Base-by-base conservation (phyloP, 2,797 vertebrate genomes). In the Tangara arthus region DNA sequence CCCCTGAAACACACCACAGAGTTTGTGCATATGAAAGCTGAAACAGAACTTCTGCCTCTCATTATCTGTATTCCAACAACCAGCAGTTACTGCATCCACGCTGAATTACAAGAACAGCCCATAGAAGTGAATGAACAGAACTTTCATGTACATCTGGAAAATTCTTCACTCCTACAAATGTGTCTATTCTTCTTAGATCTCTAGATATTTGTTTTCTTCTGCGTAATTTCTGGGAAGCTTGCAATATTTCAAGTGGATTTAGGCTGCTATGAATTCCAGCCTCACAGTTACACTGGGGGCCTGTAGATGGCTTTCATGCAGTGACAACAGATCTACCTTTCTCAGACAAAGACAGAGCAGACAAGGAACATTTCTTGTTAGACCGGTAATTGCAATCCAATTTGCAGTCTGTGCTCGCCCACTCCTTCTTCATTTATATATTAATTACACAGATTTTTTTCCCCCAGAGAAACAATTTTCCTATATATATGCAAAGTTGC, bases 351-450 rank as follows among this genome's bases (percentile, higher is more conserved):
- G 50, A 71, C 56, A 61, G 42, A 59, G 42, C 27, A 76, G 56
- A 76, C n/a, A 71, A 68, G 41, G 37, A 70, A 13, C 42, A 65
- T 32, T 94, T 84, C 70, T 73, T 63, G 26, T 72, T 71, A 78
- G 68, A 82, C 22, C 0, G 0, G 56, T 46, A 96, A 94, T 6
- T 82, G 71, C 64, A 94, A 87, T 60, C 56, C 57, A 73, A 68
- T 82, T 82, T 91, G 46, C 71, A 89, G 34, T 20, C 24, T 35
- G 50, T 50, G 24, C 52, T 94, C 0, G 0, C 15, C 41, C 57
- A 41, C 39, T 73, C 52, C 64, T 89, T 91, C 53, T 83, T 90
- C 53, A 75, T 61, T 92, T 92, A 61, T 55, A 52, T 87, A 95
- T 92, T 84, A 93, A 92, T 92, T 80, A 65, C 30, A 46, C 42